Evolutionary conservation across 2,113 vertebrate genomes (phyloP), one percentile per base, ranked within the genome.

Genomic region (Macroglossus sobrinus): DNA sequence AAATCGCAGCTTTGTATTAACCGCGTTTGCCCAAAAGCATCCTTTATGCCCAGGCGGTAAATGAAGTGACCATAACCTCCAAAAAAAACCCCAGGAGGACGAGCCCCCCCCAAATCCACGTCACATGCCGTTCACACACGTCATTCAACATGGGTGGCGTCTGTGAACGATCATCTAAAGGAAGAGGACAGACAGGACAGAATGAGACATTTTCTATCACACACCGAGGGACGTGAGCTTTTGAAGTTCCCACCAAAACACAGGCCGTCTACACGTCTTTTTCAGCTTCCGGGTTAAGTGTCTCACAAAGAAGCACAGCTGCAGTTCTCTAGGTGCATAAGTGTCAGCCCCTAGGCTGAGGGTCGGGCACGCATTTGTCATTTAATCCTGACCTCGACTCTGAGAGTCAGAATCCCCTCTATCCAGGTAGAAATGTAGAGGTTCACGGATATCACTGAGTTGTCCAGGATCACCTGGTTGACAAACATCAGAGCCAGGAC

Each of bases 141-240:
- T 33, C 43, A 8, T 2, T 43, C 50, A 4, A 22, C 24, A 24
- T 0, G 0, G 35, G 24, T 24, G 24, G 7, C 3, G 2, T 24
- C 59, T 28, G 12, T 0, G 4, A 76, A 57, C 0, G 10, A 47
- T 28, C 3, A 2, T 26, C 80, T 50, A 6, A n/a, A 63, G 19
- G 64, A 47, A 76, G 35, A 84, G 30, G 43, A 1, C 6, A 71
- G n/a, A 66, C 12, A 13, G 59, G 28, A 13, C 16, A 47, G 76
- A 21, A 13, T 4, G 47, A 53, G 22, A 19, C 0, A 0, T 19
- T 75, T 55, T 21, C 26, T 47, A 6, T 30, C 10, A 4, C 9
- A 4, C 9, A 47, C 24, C 9, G n/a, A 92, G 15, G 78, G 79
- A 47, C 33, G 0, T 18, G 30, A 24, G 35, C 24, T 66, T 63